A percentile compares a stretch with the other conserved stretches of the same genome.
Evolutionary conservation across 2,797 vertebrate species (phyloP).

Genomic region (Helicolenus hilgendorfi): DNA sequence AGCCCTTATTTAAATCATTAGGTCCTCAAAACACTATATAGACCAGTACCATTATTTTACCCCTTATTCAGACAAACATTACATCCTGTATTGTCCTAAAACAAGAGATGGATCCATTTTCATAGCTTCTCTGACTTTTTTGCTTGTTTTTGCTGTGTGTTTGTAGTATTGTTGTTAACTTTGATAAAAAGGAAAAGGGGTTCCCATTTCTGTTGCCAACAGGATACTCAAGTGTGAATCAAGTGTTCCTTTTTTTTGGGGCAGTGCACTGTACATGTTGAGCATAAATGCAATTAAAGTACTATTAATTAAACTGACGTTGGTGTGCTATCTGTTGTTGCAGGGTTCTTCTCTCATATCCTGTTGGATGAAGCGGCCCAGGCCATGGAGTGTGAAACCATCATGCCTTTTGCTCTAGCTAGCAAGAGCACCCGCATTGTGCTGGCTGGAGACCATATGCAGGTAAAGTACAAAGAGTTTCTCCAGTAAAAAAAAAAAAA

Average conservation of each 20-base stretch:
- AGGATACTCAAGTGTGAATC: background rate
- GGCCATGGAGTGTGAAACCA: constrained; percentile 99
- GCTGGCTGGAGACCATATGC: constrained; percentile 99
- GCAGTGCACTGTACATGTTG: background rate
- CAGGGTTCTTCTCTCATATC: constrained; percentile 98
- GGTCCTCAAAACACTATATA: background rate
- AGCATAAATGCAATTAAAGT: background rate
- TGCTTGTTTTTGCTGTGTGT: background rate
- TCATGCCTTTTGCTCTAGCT: constrained; percentile 98
- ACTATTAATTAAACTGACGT: background rate
- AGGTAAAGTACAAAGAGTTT: constrained; percentile 86
- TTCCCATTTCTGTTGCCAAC: background rate
- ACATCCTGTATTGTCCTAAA: background rate
- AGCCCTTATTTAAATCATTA: too few species aligned
- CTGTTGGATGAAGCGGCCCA: constrained; percentile 99
- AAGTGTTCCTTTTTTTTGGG: background rate
- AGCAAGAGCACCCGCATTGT: constrained; percentile 96
- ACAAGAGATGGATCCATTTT: background rate
- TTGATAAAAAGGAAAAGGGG: background rate
- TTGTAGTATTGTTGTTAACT: background rate
- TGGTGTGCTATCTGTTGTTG: constrained; percentile 13
- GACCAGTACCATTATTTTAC: background rate
- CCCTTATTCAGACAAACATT: background rate
- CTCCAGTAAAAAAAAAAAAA: background rate
- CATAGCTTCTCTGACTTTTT: background rate